Conservation (phyloP, 2,888 invertebrate genomes). For the Zootermopsis nevadensis region DNA sequence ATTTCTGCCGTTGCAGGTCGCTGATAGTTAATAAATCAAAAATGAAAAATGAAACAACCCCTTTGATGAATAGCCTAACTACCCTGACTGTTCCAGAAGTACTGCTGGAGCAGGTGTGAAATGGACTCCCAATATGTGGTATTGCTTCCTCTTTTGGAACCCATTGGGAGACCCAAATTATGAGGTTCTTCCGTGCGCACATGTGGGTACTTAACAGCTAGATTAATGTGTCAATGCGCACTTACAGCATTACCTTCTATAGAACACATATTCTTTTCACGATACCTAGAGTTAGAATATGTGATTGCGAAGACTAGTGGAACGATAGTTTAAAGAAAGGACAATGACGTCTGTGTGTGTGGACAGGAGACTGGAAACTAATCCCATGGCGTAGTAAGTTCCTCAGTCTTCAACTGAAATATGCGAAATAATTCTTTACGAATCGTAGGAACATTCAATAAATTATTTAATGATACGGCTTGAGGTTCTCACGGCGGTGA, state of each 20-base stretch:
- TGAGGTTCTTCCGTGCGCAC: background rate
- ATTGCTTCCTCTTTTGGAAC: background rate
- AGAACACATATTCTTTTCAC: too few species aligned
- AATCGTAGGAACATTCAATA: too few species aligned
- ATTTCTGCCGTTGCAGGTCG: background rate
- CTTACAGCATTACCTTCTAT: background rate
- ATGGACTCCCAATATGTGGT: background rate
- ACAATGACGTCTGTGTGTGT: too few species aligned
- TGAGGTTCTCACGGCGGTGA: too few species aligned
- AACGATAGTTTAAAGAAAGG: too few species aligned
- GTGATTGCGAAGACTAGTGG: too few species aligned
- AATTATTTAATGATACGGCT: too few species aligned
- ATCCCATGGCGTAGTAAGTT: too few species aligned
- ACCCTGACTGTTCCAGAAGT: background rate
- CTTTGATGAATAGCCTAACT: background rate
- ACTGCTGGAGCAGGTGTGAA: background rate
- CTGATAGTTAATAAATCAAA: background rate
- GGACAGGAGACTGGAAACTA: too few species aligned
- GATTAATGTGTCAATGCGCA: background rate
- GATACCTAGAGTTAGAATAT: too few species aligned
- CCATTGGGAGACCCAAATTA: background rate
- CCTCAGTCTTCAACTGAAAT: too few species aligned
- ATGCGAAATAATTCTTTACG: too few species aligned
- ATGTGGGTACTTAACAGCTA: background rate
- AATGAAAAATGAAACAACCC: background rate